Conservation (phyloP, 2,797 vertebrate genomes). For the Aythya fuligula region DNA sequence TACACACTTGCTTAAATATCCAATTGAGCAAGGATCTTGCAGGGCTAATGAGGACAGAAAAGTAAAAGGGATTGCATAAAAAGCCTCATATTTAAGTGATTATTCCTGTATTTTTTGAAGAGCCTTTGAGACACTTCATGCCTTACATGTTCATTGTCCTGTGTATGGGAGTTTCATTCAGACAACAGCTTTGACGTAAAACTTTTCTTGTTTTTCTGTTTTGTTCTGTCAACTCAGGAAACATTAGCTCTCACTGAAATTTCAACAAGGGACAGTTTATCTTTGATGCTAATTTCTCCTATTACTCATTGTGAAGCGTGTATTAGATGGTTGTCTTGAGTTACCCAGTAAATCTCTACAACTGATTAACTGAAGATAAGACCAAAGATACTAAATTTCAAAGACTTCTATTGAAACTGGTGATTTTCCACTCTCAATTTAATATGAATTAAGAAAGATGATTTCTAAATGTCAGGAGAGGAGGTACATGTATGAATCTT, state of each 20-base stretch:
- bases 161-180: neutral
- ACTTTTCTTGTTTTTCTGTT: conserved; percentile 18
- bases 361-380: conserved; percentile 19
- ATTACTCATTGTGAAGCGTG: neutral
- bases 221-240: neutral
- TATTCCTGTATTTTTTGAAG: neutral
- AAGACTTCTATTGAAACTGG: neutral
- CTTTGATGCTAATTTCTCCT: conserved; percentile 15
- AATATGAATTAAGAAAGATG: neutral
- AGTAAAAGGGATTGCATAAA: neutral
- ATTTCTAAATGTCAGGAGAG: conserved; percentile 15
- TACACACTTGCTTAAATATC: neutral
- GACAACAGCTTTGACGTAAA: conserved; percentile 9
- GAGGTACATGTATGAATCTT: neutral
- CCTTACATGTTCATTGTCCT: neutral
- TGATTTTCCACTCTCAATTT: neutral
- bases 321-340: conserved; percentile 24
- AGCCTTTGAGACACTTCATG: neutral
- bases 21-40: neutral
- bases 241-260: conserved; percentile 38
- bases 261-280: conserved; percentile 55
- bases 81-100: neutral
- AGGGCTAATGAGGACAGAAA: neutral
- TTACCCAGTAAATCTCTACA: conserved; percentile 4
- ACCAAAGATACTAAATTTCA: conserved; percentile 26